Percentiles rank a stretch among this genome's conserved stretches.
Evolutionary conservation across 2,888 invertebrate species (phyloP).

Genomic region (Galerucella pusilla): DNA sequence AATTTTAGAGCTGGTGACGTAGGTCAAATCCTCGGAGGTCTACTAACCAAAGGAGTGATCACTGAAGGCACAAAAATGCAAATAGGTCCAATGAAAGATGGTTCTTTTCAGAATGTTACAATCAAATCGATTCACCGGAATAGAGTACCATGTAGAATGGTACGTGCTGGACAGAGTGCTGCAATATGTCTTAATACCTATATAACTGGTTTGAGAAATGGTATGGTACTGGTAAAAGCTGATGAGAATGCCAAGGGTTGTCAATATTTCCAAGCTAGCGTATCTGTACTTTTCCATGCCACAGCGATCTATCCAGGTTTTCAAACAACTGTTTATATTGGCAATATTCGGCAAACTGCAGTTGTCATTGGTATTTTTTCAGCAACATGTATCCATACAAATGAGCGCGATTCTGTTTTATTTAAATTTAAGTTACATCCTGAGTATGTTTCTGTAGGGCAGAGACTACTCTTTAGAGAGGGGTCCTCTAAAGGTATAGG

Average conservation of each 20-base stretch:
- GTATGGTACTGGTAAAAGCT: conserved; percentile 83
- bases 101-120: conserved; percentile 79
- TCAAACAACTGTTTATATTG: conserved; percentile 94
- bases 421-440: conserved; percentile 92
- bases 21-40: conserved; percentile 86
- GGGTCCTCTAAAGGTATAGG: conserved; percentile 89
- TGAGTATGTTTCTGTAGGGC: conserved; percentile 84
- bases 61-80: conserved; percentile 84
- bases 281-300: conserved; percentile 89
- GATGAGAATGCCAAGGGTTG: conserved; percentile 69
- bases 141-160: conserved; percentile 88
- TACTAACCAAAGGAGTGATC: conserved; percentile 86
- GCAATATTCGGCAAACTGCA: conserved; percentile 96
- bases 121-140: conserved; percentile 92
- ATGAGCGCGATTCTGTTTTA: conserved; percentile 86
- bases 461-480: conserved; percentile 85
- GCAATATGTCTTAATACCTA: conserved; percentile 78
- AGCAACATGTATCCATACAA: conserved; percentile 77
- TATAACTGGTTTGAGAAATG: conserved; percentile 75
- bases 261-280: conserved; percentile 80
- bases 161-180: conserved; percentile 91
- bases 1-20: conserved; percentile 87
- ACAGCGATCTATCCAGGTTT: conserved; percentile 86
- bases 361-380: conserved; percentile 82
- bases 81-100: conserved; percentile 81